Evolutionary conservation across 2,888 invertebrate species (phyloP), one percentile per base, ranked within the genome.

Genomic region (Phasia obesa): DNA sequence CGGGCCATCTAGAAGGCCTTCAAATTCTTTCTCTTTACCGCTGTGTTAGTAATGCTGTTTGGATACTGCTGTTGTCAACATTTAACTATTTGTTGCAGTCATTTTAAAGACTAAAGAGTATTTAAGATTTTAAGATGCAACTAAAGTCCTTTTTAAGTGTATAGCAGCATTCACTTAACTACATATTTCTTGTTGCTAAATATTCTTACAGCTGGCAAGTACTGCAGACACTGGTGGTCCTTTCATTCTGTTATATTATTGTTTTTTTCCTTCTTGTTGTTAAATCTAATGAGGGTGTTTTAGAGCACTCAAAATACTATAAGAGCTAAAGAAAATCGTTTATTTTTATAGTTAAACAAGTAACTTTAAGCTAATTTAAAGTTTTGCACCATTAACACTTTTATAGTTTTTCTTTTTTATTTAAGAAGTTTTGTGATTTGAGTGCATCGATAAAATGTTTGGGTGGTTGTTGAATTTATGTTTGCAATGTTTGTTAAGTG

Each of bases 111-210:
- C 57, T 35, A 60, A 49, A 51, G 21, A 55, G 44, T 73, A 59
- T 79, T 73, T 73, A 64, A 51, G 71, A 49, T 64, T 49, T 53
- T 49, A 13, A 59, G 42, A 79, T 79, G 64, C 49, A 78, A 49
- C 70, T 49, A 78, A 53, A 64, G 19, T 53, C 15, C 25, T 47
- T 51, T 60, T 53, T 47, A 62, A 47, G 25, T 59, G 11, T 25
- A 27, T 51, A 1, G 15, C 27, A 15, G 27, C 35, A 19, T 42
- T 42, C 19, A 38, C 2, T 15, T 4, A 13, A 13, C 9, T 0
- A 25, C n/a, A 6, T 62, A 0, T 11, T 42, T 1, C n/a, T 4
- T 38, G 21, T 7, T 64, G 47, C 21, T 59, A 38, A 71, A 60
- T 19, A 60, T 47, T 49, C 15, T 35, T 11, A 51, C 25, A 19